These are phyloP conservation scores for Tautogolabrus adspersus DNA, from an alignment of 2,113 vertebrate species.

Conservation along the genomic window DNA sequence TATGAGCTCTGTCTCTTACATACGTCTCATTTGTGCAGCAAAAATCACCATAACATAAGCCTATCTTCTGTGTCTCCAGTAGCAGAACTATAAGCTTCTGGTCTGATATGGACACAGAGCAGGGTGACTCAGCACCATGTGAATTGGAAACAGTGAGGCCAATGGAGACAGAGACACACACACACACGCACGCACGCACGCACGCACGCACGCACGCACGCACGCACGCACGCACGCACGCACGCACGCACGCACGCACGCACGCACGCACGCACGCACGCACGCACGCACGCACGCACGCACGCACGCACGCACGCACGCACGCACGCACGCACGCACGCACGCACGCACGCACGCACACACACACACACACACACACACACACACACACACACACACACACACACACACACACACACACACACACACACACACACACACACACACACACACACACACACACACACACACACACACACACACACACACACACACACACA, in stretches of 20 bases:
- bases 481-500: conserved; percentile 5
- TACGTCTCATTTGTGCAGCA: background rate
- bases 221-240: background rate
- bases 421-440: conserved; percentile 2
- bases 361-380: conserved; percentile 7
- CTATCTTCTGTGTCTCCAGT: background rate
- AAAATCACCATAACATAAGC: background rate
- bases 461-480: conserved; percentile 19
- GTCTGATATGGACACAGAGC: background rate
- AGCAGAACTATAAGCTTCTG: background rate
- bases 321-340: too few species aligned
- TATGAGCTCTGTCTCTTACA: background rate
- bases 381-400: conserved; percentile 6
- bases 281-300: conserved; percentile 2
- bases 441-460: conserved; percentile 8
- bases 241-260: conserved; percentile 4
- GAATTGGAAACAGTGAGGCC: conserved; percentile 32
- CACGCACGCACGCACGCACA: conserved; percentile 13
- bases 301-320: conserved; percentile 4
- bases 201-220: conserved; percentile 15
- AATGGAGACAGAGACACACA: conserved; percentile 29
- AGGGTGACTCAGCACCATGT: conserved; percentile 50
- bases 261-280: conserved; percentile 17
- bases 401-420: conserved; percentile 24
- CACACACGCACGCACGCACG: too few species aligned